phyloP scores from a whole-genome alignment of 2,797 vertebrate genomes.

The Enteromius treurensis region DNA sequence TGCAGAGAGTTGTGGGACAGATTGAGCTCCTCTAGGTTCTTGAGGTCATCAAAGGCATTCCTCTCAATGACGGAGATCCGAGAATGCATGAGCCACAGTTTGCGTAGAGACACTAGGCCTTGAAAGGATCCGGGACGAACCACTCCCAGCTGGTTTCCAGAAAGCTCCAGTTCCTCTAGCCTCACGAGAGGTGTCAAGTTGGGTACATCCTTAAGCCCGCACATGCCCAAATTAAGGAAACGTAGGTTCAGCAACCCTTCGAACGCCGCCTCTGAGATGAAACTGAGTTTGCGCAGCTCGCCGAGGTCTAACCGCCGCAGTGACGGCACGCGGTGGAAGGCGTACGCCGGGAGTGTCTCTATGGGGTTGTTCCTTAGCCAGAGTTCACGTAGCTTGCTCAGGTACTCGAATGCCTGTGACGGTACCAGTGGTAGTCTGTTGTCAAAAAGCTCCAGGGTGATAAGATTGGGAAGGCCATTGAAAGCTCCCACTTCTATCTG shows the following conservation, averaged over 20 bases:
- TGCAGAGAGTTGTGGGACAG: conserved; percentile 94
- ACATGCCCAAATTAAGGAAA: conserved; percentile 97
- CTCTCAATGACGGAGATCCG: conserved; percentile 91
- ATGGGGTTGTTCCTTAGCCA: conserved; percentile 98
- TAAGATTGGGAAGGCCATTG: conserved; percentile 95
- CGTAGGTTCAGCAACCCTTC: conserved; percentile 93
- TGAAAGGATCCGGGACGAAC: conserved; percentile 94
- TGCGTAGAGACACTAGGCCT: conserved; percentile 87
- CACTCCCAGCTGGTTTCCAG: conserved; percentile 90
- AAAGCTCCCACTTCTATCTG: conserved; percentile 97
- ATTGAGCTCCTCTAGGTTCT: conserved; percentile 94
- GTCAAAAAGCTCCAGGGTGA: conserved; percentile 96
- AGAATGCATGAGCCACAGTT: conserved; percentile 97
- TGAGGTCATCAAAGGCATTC: conserved; percentile 96
- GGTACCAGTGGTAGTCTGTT: conserved; percentile 94
- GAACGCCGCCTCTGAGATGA: conserved; percentile 96
- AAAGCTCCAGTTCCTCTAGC: conserved; percentile 93
- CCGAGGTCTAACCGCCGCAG: conserved; percentile 91
- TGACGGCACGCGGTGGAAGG: conserved; percentile 95
- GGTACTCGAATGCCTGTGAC: conserved; percentile 95
- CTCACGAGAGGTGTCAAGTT: conserved; percentile 90
- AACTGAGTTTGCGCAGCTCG: conserved; percentile 92
- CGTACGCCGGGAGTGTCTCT: conserved; percentile 93
- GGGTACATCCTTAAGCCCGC: conserved; percentile 94
- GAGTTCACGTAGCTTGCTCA: conserved; percentile 93